A percentile compares a stretch with the other conserved stretches of the same genome.
These are phyloP conservation scores for Tenrec ecaudatus DNA, from an alignment of 2,113 vertebrate species.

Conservation along the genomic window DNA sequence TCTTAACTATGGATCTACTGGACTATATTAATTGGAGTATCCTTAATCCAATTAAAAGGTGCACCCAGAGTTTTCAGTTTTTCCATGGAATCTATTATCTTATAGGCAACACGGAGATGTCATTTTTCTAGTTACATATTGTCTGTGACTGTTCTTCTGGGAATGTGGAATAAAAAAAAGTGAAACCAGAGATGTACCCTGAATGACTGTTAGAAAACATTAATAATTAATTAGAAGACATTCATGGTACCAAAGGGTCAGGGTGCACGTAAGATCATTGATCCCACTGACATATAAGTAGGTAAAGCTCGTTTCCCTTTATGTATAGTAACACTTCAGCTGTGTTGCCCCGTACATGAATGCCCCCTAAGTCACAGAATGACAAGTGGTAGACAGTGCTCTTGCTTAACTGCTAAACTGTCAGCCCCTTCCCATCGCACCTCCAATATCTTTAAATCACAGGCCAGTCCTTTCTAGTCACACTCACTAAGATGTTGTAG, in stretches of 20 bases:
- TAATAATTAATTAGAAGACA: conserved; percentile 94
- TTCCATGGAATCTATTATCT: conserved; percentile 66
- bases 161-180: conserved; percentile 83
- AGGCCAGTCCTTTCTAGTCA: conserved; percentile 52
- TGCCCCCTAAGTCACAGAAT: not conserved
- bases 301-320: conserved; percentile 81
- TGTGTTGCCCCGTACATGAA: not conserved
- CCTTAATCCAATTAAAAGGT: conserved; percentile 7
- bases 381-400: not conserved
- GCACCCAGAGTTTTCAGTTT: conserved; percentile 51
- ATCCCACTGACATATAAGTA: conserved; percentile 88
- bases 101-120: conserved; percentile 76
- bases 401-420: not conserved
- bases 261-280: conserved; percentile 83
- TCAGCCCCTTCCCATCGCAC: conserved; percentile 55
- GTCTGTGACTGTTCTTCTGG: conserved; percentile 81
- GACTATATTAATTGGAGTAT: not conserved
- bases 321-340: conserved; percentile 27
- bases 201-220: conserved; percentile 91
- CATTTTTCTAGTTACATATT: conserved; percentile 82
- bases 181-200: conserved; percentile 88
- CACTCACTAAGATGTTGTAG: not conserved
- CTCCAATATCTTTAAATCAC: conserved; percentile 59
- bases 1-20: not conserved
- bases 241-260: conserved; percentile 90